Evolutionary conservation across 2,113 vertebrate genomes (phyloP), one percentile per base, ranked within the genome.

Genomic region (Bufo bufo): DNA sequence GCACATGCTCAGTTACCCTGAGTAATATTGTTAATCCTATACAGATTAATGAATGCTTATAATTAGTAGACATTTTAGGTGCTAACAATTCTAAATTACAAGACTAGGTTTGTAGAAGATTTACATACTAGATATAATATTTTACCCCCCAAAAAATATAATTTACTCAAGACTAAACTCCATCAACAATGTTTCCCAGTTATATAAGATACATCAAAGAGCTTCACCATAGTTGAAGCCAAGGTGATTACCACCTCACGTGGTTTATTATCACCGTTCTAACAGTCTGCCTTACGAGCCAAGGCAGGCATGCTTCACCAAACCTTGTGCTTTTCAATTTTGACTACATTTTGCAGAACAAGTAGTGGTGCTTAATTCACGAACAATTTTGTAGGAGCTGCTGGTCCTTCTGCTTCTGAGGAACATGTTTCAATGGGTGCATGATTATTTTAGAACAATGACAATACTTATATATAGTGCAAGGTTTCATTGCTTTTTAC

Each of bases 1-100:
- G 72, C 84, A 77, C 61, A 77, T 43, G 71, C 72, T 75, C 54
- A 47, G 84, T 77, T 20, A 85, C 72, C 72, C 72, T 85, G 72
- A 77, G 72, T 63, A 63, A 50, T 71, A 17, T 45, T 13, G 1
- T 12, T 43, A 33, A 12, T 69, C 63, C 56, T n/a, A 54, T 71
- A 47, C 11, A 33, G 61, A 43, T 14, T 49, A 71, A 8, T 16
- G 17, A 82, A 66, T 82, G 33, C 61, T 11, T 16, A 56, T 58
- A 33, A 58, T 23, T 47, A 6, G 58, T 63, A 20, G 63, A 14
- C 45, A 66, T 84, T 54, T 54, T 54, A 54, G 49, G 19, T 52
- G 82, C 47, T 8, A 71, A 52, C 16, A 11, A 33, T 82, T 50
- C 33, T 47, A 12, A 47, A 50, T 47, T 6, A 66, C 10, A 50